phyloP scores from a whole-genome alignment of 64 coral and sea anemone genomes.

The Stylophora pistillata region DNA sequence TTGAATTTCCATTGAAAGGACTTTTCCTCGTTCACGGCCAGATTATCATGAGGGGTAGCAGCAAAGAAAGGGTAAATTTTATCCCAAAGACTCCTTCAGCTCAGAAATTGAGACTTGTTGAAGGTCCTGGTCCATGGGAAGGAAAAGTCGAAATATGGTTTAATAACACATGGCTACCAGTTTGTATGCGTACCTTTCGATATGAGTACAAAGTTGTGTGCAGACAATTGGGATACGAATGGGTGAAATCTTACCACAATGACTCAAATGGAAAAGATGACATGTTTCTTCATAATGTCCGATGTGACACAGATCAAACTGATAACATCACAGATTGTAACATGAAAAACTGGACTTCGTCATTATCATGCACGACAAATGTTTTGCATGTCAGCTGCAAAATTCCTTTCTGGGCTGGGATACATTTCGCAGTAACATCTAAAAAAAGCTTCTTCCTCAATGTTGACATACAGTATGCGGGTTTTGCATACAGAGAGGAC shows the following conservation, averaged over 20 bases:
- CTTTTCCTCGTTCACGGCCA: constrained; percentile 67
- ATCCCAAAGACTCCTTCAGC: constrained; percentile 1
- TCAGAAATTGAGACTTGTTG: constrained; percentile 47
- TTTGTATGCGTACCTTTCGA: constrained; percentile 3
- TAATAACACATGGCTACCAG: constrained; percentile 57
- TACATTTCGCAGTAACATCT: constrained; percentile 62
- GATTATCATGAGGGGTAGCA: constrained; percentile 42
- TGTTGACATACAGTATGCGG: constrained; percentile 57
- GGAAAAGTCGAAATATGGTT: constrained; percentile 51
- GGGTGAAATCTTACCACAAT: background rate
- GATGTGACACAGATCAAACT: constrained; percentile 30
- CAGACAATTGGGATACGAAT: constrained; percentile 47
- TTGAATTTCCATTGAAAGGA: constrained; percentile 55
- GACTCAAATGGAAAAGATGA: constrained; percentile 24
- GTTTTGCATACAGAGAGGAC: constrained; percentile 69
- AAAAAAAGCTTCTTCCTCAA: constrained; percentile 48
- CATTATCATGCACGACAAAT: constrained; percentile 7
- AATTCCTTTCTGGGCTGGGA: constrained; percentile 55
- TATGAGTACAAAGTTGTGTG: constrained; percentile 40
- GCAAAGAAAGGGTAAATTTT: constrained; percentile 41
- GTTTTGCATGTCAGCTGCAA: constrained; percentile 34
- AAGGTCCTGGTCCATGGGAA: constrained; percentile 67
- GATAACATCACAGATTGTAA: constrained; percentile 59
- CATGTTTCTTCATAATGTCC: constrained; percentile 50
- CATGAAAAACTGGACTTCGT: constrained; percentile 5